These are phyloP conservation scores for Empidonax alnorum DNA, from an alignment of 2,113 vertebrate genomes.

Conservation along the genomic window DNA sequence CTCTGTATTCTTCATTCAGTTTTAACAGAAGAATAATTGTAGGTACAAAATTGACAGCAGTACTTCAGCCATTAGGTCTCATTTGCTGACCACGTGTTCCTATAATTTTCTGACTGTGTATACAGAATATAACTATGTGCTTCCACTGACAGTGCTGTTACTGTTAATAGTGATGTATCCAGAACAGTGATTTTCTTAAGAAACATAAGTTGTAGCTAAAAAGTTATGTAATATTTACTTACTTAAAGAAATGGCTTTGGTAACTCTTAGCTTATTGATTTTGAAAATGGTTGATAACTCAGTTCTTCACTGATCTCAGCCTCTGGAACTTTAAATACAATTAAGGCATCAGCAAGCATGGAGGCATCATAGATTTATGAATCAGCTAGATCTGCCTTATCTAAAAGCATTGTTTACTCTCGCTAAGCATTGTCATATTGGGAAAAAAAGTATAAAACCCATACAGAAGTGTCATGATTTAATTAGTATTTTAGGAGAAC, in stretches of 20 bases:
- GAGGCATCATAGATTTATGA: neutral
- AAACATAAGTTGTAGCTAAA: neutral
- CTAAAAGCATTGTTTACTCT: neutral
- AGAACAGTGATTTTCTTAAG: neutral
- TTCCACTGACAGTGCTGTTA: neutral
- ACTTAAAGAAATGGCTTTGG: neutral
- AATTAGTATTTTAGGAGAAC: neutral
- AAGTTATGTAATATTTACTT: neutral
- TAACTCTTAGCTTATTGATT: neutral
- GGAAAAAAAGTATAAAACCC: neutral
- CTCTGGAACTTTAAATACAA: neutral
- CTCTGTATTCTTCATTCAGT: neutral
- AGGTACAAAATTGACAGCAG: neutral
- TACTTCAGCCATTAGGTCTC: neutral
- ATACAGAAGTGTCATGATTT: neutral
- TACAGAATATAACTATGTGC: neutral
- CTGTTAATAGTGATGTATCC: neutral
- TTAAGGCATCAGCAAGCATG: neutral
- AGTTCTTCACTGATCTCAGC: neutral
- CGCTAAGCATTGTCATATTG: neutral
- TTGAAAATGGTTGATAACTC: neutral
- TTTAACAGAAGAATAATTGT: neutral
- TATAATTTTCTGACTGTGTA: neutral
- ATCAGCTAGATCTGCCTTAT: neutral
- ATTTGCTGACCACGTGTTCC: neutral